These are phyloP conservation scores for Aphis gossypii DNA, from an alignment of 1,140 invertebrate species.

Conservation along the genomic window DNA sequence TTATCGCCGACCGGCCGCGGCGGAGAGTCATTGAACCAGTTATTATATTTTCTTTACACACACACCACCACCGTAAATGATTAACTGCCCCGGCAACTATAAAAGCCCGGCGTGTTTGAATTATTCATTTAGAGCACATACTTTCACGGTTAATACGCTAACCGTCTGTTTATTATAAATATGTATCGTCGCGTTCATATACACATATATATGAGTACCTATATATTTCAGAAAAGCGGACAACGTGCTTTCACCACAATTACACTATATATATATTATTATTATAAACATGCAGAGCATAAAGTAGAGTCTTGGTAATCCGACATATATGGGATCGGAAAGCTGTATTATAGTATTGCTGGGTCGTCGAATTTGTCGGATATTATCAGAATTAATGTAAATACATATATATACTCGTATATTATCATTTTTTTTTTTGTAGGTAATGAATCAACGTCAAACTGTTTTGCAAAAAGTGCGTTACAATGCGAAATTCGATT, in stretches of 20 bases:
- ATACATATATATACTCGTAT: background rate
- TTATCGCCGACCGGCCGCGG: background rate
- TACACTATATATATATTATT: background rate
- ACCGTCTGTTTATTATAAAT: constrained; percentile 24
- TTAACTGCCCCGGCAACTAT: constrained; percentile 29
- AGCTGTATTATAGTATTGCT: background rate
- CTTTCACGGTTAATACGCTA: constrained; percentile 45
- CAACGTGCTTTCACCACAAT: background rate
- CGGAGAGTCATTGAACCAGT: constrained; percentile 40
- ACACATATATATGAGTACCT: background rate
- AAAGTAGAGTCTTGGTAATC: background rate
- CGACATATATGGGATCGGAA: background rate
- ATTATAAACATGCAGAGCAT: background rate
- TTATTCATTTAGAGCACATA: constrained; percentile 55
- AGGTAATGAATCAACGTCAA: background rate
- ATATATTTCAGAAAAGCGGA: background rate
- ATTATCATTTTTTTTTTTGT: too few species aligned
- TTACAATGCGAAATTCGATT: background rate
- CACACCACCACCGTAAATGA: background rate
- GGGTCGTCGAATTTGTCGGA: background rate
- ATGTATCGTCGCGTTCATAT: background rate
- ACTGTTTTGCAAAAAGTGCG: background rate
- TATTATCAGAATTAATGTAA: background rate
- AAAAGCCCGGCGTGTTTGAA: constrained; percentile 34
- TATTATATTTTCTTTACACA: constrained; percentile 32